Percentiles rank a stretch among this genome's conserved stretches.
These are phyloP conservation scores for Enhydra lutris DNA, from an alignment of 2,113 vertebrate species.

Conservation along the genomic window DNA sequence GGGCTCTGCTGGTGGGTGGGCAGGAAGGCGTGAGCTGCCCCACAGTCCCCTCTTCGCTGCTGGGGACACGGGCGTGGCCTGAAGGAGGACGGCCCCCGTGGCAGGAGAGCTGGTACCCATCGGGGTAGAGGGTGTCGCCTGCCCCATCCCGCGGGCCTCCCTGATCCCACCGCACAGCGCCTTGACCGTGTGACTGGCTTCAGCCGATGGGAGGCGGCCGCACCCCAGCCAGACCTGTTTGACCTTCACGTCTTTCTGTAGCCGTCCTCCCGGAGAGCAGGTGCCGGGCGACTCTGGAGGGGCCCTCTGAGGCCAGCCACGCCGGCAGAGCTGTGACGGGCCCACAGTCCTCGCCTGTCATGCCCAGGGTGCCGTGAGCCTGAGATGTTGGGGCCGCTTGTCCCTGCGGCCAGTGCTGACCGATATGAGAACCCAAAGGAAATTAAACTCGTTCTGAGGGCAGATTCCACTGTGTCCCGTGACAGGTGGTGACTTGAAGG, in stretches of 20 bases:
- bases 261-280: accelerated
- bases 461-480: neutral
- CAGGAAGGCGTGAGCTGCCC: neutral
- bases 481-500: neutral
- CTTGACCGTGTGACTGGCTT: neutral
- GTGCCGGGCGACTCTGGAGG: neutral
- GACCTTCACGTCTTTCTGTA: too few relatives aligned
- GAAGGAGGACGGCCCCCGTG: too few relatives aligned
- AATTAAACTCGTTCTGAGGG: neutral
- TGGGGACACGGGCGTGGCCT: neutral
- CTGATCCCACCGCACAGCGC: neutral
- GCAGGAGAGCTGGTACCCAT: neutral
- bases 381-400: neutral
- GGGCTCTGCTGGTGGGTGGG: neutral
- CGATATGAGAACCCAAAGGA: too few relatives aligned
- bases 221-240: neutral
- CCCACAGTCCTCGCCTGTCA: neutral
- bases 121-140: accelerated
- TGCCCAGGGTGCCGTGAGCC: neutral
- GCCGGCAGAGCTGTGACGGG: neutral
- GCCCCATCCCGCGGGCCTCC: neutral
- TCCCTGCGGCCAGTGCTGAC: neutral
- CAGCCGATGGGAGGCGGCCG: neutral
- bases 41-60: neutral
- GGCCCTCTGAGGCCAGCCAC: neutral